These are phyloP conservation scores for Drosophila erecta DNA, from an alignment of 1,140 invertebrate genomes.

Conservation along the genomic window DNA sequence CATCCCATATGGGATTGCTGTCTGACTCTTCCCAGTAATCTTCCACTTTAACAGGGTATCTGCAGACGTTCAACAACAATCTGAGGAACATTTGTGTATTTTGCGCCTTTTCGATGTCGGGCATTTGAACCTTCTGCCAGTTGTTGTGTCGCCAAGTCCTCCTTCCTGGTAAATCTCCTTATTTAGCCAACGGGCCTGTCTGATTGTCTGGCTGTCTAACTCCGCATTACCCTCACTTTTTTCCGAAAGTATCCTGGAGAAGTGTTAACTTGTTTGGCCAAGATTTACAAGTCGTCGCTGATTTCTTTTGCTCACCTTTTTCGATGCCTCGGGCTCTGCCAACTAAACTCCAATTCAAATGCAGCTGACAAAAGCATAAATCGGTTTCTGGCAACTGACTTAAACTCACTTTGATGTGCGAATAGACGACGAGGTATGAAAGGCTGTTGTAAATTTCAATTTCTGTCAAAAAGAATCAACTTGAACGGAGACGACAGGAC, in stretches of 20 bases:
- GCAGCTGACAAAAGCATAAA: conserved; percentile 75
- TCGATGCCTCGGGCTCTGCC: conserved; percentile 12
- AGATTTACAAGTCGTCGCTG: conserved; percentile 63
- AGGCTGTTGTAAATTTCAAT: conserved; percentile 76
- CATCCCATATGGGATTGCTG: no score
- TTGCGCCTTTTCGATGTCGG: conserved; percentile 37
- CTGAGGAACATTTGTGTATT: conserved; percentile 12
- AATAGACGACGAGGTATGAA: conserved; percentile 13
- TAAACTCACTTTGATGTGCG: conserved; percentile 63
- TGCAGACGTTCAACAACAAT: not conserved
- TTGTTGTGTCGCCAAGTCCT: conserved; percentile 28
- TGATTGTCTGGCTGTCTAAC: conserved; percentile 59
- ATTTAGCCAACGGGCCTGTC: conserved; percentile 51
- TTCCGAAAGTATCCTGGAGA: conserved; percentile 18
- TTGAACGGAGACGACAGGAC: conserved; percentile 21
- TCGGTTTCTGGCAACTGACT: conserved; percentile 70
- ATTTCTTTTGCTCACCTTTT: conserved; percentile 42
- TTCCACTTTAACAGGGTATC: conserved; percentile 11
- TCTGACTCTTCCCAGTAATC: not conserved
- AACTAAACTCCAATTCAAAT: conserved; percentile 23
- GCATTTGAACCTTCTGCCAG: conserved; percentile 27
- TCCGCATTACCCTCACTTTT: conserved; percentile 4
- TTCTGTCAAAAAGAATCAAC: conserved; percentile 59
- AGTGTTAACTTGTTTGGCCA: conserved; percentile 75
- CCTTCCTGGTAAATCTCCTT: conserved; percentile 19